Evolutionary conservation across 2,797 vertebrate species (phyloP).

Genomic region (Ceyx erithaca): DNA sequence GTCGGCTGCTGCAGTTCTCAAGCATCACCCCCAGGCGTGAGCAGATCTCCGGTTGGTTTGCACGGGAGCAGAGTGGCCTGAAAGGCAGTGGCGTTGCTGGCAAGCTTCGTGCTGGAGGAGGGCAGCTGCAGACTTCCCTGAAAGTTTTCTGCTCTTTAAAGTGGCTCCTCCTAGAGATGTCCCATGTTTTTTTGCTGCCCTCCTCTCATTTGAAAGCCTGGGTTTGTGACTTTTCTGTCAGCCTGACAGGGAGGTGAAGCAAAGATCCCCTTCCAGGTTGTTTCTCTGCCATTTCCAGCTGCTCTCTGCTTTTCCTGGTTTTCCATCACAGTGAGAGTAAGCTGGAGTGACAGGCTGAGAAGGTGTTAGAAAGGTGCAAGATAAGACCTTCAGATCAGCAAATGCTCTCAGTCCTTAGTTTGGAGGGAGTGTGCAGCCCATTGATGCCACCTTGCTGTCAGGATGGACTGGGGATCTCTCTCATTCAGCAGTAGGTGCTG

Average conservation of each 20-base stretch:
- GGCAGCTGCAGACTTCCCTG: neutral
- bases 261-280: neutral
- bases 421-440: neutral
- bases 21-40: neutral
- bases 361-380: neutral
- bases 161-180: neutral
- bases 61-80: neutral
- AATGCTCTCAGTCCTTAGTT: neutral
- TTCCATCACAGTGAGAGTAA: neutral
- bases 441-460: neutral
- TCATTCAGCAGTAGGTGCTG: fast-evolving
- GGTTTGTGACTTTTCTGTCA: neutral
- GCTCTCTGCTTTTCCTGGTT: neutral
- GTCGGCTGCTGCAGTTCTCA: neutral
- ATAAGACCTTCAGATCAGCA: neutral
- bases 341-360: neutral
- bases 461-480: neutral
- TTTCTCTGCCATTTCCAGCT: neutral
- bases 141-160: neutral
- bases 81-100: neutral
- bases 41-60: neutral
- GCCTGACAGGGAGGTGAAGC: neutral
- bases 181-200: neutral
- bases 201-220: neutral
- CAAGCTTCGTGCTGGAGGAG: neutral